Conservation (phyloP, 2,797 vertebrate species). For the Spinus pinus region DNA sequence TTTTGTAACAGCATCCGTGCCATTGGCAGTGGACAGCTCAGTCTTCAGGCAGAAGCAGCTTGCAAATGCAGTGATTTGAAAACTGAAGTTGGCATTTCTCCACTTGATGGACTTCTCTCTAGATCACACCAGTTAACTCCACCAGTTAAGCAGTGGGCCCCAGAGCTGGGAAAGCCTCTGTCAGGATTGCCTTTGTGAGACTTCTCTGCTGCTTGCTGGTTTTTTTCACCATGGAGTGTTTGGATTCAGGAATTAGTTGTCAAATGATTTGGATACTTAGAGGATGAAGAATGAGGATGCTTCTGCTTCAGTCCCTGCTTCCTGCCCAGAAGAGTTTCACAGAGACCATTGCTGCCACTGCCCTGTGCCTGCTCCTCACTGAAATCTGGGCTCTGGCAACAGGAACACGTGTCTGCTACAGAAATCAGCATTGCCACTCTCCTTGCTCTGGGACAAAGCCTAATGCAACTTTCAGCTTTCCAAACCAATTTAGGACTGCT, state of each 20-base stretch:
- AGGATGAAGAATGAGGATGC: neutral
- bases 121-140: neutral
- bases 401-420: neutral
- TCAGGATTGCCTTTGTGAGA: neutral
- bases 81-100: neutral
- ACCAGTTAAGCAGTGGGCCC: neutral
- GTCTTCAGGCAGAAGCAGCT: neutral
- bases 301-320: neutral
- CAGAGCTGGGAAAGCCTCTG: neutral
- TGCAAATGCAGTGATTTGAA: neutral
- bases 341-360: neutral
- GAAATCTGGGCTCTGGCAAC: neutral
- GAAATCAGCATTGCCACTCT: neutral
- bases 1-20: neutral
- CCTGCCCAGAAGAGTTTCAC: neutral
- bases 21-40: neutral
- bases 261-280: neutral
- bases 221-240: neutral
- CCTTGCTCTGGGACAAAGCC: neutral
- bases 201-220: neutral
- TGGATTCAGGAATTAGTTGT: neutral
- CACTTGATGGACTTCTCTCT: neutral
- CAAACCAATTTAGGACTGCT: neutral
- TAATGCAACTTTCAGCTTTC: neutral
- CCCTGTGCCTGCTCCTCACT: neutral